These are phyloP conservation scores for Zaprionus vittiger DNA, from an alignment of 1,140 invertebrate species.

Conservation along the genomic window DNA sequence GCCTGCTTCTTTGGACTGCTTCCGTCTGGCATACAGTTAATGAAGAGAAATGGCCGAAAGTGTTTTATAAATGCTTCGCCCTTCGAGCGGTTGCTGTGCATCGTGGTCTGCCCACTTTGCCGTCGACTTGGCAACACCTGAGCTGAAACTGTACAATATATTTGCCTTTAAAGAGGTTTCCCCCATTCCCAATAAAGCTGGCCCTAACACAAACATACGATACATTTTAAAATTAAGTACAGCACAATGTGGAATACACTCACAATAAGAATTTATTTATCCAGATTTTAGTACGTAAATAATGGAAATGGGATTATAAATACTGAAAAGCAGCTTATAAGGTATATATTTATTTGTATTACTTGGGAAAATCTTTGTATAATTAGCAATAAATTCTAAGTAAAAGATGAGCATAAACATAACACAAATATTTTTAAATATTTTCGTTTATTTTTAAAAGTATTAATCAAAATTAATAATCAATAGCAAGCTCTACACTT, in stretches of 20 bases:
- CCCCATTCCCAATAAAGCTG: not conserved
- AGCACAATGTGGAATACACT: not conserved
- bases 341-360: not conserved
- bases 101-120: not conserved
- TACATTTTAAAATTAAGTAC: not conserved
- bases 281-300: not conserved
- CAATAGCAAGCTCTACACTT: not conserved
- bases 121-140: not conserved
- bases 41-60: constrained; percentile 78
- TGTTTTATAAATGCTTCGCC: constrained; percentile 73
- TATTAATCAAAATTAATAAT: not conserved
- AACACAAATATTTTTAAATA: too few relatives aligned
- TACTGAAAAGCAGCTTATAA: not conserved
- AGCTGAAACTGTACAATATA: not conserved
- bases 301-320: not conserved
- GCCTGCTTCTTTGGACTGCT: not conserved
- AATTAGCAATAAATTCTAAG: not conserved
- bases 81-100: constrained; percentile 17
- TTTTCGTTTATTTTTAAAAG: too few relatives aligned
- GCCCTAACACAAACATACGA: not conserved
- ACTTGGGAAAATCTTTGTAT: not conserved
- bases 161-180: not conserved
- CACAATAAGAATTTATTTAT: not conserved
- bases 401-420: not conserved
- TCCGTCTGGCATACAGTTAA: constrained; percentile 52